Evolutionary conservation across 2,888 invertebrate genomes (phyloP).

Genomic region (Apotomis capreana): DNA sequence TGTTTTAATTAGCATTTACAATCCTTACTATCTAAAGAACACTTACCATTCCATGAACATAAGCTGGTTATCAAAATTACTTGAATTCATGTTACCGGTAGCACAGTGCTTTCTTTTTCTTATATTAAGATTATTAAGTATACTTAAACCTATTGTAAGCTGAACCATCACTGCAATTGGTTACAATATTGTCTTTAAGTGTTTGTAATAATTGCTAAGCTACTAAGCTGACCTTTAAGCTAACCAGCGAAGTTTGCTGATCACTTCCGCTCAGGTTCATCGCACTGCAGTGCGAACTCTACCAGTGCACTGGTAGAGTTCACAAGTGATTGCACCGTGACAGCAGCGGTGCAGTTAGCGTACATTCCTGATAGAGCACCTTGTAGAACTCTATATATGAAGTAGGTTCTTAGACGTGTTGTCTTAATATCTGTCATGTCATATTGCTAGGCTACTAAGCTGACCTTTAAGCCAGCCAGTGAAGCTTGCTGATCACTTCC

Average conservation of each 20-base stretch:
- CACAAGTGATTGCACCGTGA: slow-evolving; percentile 12
- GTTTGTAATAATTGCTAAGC: slow-evolving; percentile 7
- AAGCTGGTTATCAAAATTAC: no score
- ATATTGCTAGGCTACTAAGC: slow-evolving; percentile 1
- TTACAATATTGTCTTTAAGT: not conserved
- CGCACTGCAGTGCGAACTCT: no score
- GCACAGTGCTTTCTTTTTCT: no score
- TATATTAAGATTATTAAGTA: no score
- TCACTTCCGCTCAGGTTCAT: slow-evolving; percentile 7
- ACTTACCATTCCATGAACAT: no score
- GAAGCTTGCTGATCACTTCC: slow-evolving; percentile 22
- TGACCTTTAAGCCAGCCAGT: slow-evolving; percentile 10
- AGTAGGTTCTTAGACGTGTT: no score
- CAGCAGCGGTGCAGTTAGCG: not conserved
- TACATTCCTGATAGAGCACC: not conserved
- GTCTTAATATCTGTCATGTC: no score
- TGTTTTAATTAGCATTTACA: no score
- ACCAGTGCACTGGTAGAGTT: slow-evolving; percentile 9
- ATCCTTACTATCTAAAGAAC: no score
- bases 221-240: not conserved
- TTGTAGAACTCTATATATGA: no score
- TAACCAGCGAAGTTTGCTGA: slow-evolving; percentile 15
- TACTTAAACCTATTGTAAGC: not conserved
- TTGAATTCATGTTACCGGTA: no score
- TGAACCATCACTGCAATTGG: not conserved